Evolutionary conservation across 2,113 vertebrate genomes (phyloP), one percentile per base, ranked within the genome.

Genomic region (Rhinolophus sinicus): DNA sequence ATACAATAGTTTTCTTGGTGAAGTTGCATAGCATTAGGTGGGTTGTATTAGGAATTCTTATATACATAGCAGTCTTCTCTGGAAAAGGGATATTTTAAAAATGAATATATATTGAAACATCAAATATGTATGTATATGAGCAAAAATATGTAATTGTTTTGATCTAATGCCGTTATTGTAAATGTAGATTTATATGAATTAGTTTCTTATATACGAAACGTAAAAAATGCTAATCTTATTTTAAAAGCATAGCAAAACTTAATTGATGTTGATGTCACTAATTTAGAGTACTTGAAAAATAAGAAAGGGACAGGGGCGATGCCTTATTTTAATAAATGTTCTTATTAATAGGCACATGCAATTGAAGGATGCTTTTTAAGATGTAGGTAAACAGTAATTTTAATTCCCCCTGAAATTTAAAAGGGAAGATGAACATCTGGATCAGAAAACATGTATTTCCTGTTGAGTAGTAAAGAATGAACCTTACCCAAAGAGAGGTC

Each of bases 271-370:
- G 14, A 30, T 44, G 10, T 40, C 35, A 88, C 30, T 81, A 81
- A 72, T 90, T 90, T 83, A 72, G 62, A 90, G 18, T 52, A 83
- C 52, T 18, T 80, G 35, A 54, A 96, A 88, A 62, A 76, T 72
- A 91, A 77, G 38, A 35, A 47, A 70, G 30, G 33, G 77, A 33
- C 13, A 44, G 58, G 5, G 10, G 16, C 87, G 24, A 76, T 58
- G 78, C 21, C 30, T 75, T 84, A 47, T 56, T 93, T 96, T 90
- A 16, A 85, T 73, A 90, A 82, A 67, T 54, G 70, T 30, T 58
- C 40, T 82, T 95, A 10, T 12, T 88, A 72, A 62, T 88, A 24
- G 47, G 8, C 22, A 54, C 2, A 4, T 60, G 16, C 60, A 76
- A 88, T 52, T 90, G 38, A 90, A 90, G 19, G 40, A 62, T 69